A percentile compares a stretch with the other conserved stretches of the same genome.
phyloP scores from a whole-genome alignment of 1,140 invertebrate genomes.

The Doryteuthis pealeii region DNA sequence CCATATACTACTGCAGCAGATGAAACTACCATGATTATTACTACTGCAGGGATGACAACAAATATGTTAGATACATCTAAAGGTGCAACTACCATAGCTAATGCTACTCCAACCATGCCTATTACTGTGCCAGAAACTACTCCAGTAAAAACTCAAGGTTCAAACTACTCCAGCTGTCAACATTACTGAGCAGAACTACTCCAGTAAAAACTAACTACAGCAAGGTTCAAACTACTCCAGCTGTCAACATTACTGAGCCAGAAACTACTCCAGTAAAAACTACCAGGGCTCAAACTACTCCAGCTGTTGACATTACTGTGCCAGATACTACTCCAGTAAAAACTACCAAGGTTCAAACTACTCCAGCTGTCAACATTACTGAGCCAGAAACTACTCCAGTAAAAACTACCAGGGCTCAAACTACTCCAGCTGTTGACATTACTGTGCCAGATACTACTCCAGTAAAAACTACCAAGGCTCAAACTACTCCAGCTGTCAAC shows the following conservation, averaged over 20 bases:
- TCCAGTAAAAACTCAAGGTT: no score
- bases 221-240: background rate
- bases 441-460: conserved; percentile 10
- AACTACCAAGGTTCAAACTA: no score
- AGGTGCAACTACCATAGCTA: no score
- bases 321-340: conserved; percentile 14
- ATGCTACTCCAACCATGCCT: no score
- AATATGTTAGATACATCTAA: conserved; percentile 7
- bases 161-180: no score
- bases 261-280: conserved; percentile 5
- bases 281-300: conserved; percentile 10
- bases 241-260: conserved; percentile 12
- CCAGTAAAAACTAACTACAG: no score
- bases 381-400: conserved; percentile 3
- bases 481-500: conserved; percentile 12
- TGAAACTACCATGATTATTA: background rate
- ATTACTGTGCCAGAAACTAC: no score
- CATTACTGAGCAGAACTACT: no score
- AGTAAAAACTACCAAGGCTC: background rate
- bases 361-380: conserved; percentile 1
- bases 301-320: background rate
- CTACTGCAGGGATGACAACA: conserved; percentile 11
- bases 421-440: conserved; percentile 1
- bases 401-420: background rate
- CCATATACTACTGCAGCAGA: background rate